Evolutionary conservation across 2,797 vertebrate species (phyloP).

Genomic region (Momotus momota): DNA sequence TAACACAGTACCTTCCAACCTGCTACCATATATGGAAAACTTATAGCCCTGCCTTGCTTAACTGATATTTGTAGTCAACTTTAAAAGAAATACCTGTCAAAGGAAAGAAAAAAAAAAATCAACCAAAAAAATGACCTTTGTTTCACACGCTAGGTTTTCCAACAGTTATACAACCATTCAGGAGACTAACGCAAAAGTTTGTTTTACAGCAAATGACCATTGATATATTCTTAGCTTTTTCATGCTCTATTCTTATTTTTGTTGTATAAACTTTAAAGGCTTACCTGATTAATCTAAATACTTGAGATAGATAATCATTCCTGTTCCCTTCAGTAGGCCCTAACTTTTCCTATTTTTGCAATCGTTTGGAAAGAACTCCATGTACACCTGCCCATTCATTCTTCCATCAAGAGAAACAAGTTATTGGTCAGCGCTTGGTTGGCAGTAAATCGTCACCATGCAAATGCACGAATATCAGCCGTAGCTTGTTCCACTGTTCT

Average conservation of each 20-base stretch:
- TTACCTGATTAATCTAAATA: not conserved
- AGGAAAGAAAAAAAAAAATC: not conserved
- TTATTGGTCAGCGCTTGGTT: accelerated
- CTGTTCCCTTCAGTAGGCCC: not conserved
- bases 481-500: conserved; percentile 4
- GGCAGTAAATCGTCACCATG: not conserved
- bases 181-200: not conserved
- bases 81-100: not conserved
- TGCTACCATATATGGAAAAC: conserved; percentile 19
- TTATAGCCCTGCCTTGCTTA: not conserved
- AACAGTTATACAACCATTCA: not conserved
- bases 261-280: not conserved
- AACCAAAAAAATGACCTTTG: not conserved
- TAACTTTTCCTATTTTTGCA: not conserved
- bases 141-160: not conserved
- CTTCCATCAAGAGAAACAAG: not conserved
- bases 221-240: not conserved
- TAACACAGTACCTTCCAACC: conserved; percentile 45
- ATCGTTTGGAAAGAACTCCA: not conserved
- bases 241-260: not conserved
- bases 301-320: not conserved
- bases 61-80: not conserved
- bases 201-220: not conserved
- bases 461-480: not conserved
- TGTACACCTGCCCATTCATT: not conserved